These are phyloP conservation scores for Thalassophryne amazonica DNA, from an alignment of 2,797 vertebrate genomes.

Conservation along the genomic window DNA sequence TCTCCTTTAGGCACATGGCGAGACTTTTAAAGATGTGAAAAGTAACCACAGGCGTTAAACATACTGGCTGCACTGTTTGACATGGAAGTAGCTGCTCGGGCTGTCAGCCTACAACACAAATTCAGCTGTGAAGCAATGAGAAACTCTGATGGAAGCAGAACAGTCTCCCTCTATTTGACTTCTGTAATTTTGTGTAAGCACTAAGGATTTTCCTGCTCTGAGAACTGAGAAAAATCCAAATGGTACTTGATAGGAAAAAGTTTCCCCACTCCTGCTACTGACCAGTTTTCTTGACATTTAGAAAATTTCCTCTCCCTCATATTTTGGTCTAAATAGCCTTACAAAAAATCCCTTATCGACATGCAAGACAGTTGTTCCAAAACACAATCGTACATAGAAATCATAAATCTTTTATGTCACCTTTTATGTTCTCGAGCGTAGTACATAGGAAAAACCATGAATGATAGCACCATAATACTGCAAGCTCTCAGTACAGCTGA, in stretches of 20 bases:
- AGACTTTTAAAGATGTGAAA: slow-evolving; percentile 11
- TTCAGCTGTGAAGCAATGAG: slow-evolving; percentile 20
- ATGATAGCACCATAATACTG: too few relatives aligned
- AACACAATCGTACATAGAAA: too few relatives aligned
- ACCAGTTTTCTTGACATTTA: too few relatives aligned
- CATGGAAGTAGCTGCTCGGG: slow-evolving; percentile 23
- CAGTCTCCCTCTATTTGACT: slow-evolving; percentile 11
- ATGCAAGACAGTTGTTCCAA: too few relatives aligned
- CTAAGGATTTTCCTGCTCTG: slow-evolving; percentile 10
- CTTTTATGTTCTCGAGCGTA: too few relatives aligned
- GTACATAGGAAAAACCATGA: too few relatives aligned
- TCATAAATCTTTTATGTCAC: too few relatives aligned
- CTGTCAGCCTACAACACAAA: slow-evolving; percentile 24
- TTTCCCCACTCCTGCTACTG: too few relatives aligned
- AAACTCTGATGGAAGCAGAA: slow-evolving; percentile 27
- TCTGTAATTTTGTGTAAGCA: neutral
- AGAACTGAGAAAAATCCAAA: slow-evolving; percentile 1
- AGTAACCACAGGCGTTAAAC: slow-evolving; percentile 14
- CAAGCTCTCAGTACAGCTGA: too few relatives aligned
- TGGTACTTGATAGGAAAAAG: neutral
- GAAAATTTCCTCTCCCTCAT: too few relatives aligned
- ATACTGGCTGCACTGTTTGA: slow-evolving; percentile 22
- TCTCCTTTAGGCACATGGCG: slow-evolving; percentile 6
- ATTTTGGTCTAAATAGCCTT: too few relatives aligned
- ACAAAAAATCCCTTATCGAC: too few relatives aligned